phyloP scores from a whole-genome alignment of 2,888 invertebrate species.

The Pterostichus madidus region DNA sequence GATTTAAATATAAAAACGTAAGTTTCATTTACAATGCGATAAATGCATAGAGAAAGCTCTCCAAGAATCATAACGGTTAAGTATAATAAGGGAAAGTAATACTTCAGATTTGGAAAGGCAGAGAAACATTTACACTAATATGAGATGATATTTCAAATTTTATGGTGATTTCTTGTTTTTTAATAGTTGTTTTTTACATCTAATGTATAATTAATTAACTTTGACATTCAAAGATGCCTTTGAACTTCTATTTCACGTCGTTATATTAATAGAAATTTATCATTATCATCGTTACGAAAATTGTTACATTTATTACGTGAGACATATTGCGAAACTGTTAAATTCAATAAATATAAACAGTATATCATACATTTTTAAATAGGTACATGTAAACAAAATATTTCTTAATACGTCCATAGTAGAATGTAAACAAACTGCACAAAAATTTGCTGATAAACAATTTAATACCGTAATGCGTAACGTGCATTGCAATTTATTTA shows the following conservation, averaged over 20 bases:
- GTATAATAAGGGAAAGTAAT: slow-evolving; percentile 61
- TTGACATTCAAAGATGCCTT: slow-evolving; percentile 44
- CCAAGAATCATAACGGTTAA: slow-evolving; percentile 26
- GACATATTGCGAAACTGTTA: slow-evolving; percentile 12
- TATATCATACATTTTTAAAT: slow-evolving; percentile 21
- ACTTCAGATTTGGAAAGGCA: slow-evolving; percentile 53
- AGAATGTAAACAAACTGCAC: background rate
- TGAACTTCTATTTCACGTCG: slow-evolving; percentile 13
- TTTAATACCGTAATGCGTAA: background rate
- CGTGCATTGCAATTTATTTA: background rate
- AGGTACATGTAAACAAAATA: slow-evolving; percentile 15
- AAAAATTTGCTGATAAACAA: slow-evolving; percentile 7
- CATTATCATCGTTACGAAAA: slow-evolving; percentile 10
- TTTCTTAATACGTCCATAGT: slow-evolving; percentile 2
- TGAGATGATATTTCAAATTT: slow-evolving; percentile 3
- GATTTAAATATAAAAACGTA: slow-evolving; percentile 6
- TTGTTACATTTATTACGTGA: background rate
- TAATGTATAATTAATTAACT: slow-evolving; percentile 38
- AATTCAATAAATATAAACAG: background rate
- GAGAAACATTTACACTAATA: slow-evolving; percentile 28
- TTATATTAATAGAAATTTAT: background rate
- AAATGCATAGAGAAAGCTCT: slow-evolving; percentile 56
- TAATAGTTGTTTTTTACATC: background rate
- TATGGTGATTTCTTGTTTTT: slow-evolving; percentile 6
- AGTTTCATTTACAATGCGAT: slow-evolving; percentile 14